Evolutionary conservation across 2,888 invertebrate species (phyloP), one percentile per base, ranked within the genome.

Genomic region (Cremastinae sp.): DNA sequence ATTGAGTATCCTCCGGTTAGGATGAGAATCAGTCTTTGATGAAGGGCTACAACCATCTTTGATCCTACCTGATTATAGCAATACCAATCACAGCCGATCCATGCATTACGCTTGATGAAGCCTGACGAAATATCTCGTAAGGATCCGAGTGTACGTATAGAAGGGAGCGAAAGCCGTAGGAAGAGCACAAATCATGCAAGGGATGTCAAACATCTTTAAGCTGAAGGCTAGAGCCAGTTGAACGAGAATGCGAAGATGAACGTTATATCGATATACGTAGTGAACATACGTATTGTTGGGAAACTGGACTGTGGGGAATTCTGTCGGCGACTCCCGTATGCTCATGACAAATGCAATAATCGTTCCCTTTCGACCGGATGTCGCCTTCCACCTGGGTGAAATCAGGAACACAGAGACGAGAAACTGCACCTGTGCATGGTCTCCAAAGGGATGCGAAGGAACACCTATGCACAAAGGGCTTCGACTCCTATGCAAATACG

Each of bases 321-420:
- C 78, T 76, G 72, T 80, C 74, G 79, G 82, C 78, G 79, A 80
- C 35, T 80, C 75, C n/a, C 79, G 68, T 78, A 71, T 28, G 66
- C 79, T 80, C 81, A 84, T 86, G 86, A 85, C 84, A 84, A 85
- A 85, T 84, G 82, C 82, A 83, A 81, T 82, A 82, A 86, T 85
- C 82, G 85, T 77, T 80, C 81, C 80, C 81, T 79, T 74, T 78
- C 39, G 56, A 53, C 71, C 62, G 69, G 61, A 61, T 58, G 62
- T 43, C 66, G 53, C 72, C 75, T 75, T 64, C 43, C 62, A 51
- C 28, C 35, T 45, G 39, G n/a, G 41, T 22, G 16, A 20, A 62
- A 39, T 39, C 35, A 39, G 20, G 51, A 22, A 7, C 18, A 7
- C 18, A 8, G 51, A 20, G 62, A 22, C 20, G 22, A 37, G 18